These are phyloP conservation scores for Emesis russula DNA, from an alignment of 2,888 invertebrate genomes.

Conservation along the genomic window DNA sequence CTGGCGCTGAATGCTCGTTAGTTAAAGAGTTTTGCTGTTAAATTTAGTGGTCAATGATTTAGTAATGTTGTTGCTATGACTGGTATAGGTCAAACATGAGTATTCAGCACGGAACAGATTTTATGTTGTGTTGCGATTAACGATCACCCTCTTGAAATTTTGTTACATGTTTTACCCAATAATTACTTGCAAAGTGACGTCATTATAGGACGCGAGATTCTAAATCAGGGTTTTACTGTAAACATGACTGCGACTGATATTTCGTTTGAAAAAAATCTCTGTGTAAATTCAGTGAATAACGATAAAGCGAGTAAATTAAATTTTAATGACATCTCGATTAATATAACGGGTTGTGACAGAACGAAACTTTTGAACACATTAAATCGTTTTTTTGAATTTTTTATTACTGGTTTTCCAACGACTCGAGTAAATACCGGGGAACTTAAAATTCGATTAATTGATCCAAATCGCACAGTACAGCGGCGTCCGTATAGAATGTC, in stretches of 20 bases:
- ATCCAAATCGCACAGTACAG: slow-evolving; percentile 22
- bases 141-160: slow-evolving; percentile 39
- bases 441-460: slow-evolving; percentile 30
- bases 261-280: slow-evolving; percentile 9
- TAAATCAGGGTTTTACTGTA: slow-evolving; percentile 42
- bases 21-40: not conserved
- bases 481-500: slow-evolving; percentile 17
- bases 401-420: slow-evolving; percentile 28
- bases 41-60: not conserved
- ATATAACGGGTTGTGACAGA: too few relatives aligned
- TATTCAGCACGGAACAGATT: slow-evolving; percentile 2
- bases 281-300: not conserved
- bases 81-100: not conserved
- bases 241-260: slow-evolving; percentile 31
- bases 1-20: slow-evolving; percentile 49
- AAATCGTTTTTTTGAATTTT: not conserved
- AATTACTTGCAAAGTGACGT: slow-evolving; percentile 41
- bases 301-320: too few relatives aligned
- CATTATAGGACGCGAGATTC: slow-evolving; percentile 52
- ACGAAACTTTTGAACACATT: not conserved
- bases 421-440: slow-evolving; percentile 32
- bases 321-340: too few relatives aligned
- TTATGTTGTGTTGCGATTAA: slow-evolving; percentile 39
- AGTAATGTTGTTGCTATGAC: not conserved
- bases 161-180: slow-evolving; percentile 59